Conservation (phyloP, 2,888 invertebrate genomes). For the Drosophila lutescens region DNA sequence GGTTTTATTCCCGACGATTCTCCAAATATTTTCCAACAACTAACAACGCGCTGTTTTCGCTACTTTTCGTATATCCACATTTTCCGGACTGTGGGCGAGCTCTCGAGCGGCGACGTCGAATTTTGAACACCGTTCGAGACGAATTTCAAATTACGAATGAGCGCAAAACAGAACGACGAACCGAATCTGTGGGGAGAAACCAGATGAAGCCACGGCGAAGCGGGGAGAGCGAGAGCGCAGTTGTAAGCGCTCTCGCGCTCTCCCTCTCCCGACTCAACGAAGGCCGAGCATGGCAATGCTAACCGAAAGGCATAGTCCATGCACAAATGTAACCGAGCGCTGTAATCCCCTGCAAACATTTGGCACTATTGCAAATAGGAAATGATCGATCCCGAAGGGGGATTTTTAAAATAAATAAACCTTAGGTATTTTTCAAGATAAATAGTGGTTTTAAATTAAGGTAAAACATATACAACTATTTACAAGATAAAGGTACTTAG, state of each 20-base stretch:
- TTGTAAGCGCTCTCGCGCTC: neutral
- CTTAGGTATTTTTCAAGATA: neutral
- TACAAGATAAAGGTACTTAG: neutral
- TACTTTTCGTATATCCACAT: conserved; percentile 16
- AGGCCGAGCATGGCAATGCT: neutral
- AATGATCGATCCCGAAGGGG: neutral
- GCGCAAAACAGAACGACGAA: neutral
- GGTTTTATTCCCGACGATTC: neutral
- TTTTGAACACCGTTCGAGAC: neutral
- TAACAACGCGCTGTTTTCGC: conserved; percentile 5
- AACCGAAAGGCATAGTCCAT: neutral
- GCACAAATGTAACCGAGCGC: neutral
- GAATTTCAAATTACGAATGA: conserved; percentile 6
- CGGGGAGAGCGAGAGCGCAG: conserved; percentile 1
- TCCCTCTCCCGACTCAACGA: neutral
- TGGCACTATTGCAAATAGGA: neutral
- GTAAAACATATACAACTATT: no score
- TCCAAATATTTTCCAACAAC: neutral
- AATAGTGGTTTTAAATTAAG: no score
- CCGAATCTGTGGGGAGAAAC: conserved; percentile 3
- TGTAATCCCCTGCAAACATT: conserved; percentile 3
- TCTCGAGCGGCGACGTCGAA: neutral
- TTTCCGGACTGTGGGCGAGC: conserved; percentile 2
- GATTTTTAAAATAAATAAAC: neutral
- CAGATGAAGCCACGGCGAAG: neutral